These are phyloP conservation scores for Ericerus pela DNA, from an alignment of 1,140 invertebrate genomes.

Conservation along the genomic window DNA sequence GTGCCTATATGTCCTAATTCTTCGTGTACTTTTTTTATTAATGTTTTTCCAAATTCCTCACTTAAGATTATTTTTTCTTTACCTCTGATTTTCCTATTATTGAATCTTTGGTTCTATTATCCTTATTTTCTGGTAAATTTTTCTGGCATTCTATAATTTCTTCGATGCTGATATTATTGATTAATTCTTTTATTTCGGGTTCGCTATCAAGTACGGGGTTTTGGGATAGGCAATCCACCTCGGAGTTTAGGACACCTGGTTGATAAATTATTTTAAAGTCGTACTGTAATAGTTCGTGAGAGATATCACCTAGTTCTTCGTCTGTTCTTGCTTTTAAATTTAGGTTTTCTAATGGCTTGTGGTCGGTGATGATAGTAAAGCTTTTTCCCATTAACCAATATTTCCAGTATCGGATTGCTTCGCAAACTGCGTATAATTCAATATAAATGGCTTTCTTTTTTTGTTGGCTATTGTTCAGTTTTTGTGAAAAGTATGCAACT, in stretches of 20 bases:
- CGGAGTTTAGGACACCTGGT: constrained; percentile 21
- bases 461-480: too few species aligned
- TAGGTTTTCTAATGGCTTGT: too few species aligned
- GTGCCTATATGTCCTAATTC: too few species aligned
- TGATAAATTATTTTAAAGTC: constrained; percentile 23
- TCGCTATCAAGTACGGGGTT: constrained; percentile 21
- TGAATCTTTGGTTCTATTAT: not conserved
- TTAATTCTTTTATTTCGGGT: constrained; percentile 19
- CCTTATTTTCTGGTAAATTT: constrained; percentile 19
- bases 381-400: too few species aligned
- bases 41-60: not conserved
- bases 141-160: constrained; percentile 16
- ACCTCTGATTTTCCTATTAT: not conserved
- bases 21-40: too few species aligned
- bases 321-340: too few species aligned
- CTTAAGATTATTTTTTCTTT: not conserved
- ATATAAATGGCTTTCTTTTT: too few species aligned
- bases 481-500: too few species aligned
- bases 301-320: constrained; percentile 30
- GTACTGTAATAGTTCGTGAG: constrained; percentile 29
- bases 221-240: constrained; percentile 21
- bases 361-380: too few species aligned
- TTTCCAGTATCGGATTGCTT: constrained; percentile 30
- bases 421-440: constrained; percentile 31
- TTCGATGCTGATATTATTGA: constrained; percentile 21